phyloP scores from a whole-genome alignment of 2,113 vertebrate genomes.

The Sinocyclocheilus maitianheensis region DNA sequence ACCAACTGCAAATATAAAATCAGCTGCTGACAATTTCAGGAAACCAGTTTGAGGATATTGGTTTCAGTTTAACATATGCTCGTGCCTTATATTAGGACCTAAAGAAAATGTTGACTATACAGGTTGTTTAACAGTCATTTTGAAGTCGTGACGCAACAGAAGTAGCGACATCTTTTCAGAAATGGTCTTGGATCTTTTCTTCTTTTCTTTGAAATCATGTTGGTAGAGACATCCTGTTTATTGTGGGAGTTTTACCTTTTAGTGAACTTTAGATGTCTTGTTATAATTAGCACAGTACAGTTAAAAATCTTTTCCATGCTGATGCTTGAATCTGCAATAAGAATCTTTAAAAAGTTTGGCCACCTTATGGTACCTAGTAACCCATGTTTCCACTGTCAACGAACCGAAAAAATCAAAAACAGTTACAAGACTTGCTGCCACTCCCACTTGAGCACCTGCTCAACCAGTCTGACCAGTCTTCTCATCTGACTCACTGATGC shows the following conservation, averaged over 20 bases:
- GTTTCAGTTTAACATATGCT: background rate
- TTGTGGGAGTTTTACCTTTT: constrained; percentile 15
- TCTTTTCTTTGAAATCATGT: too few relatives aligned
- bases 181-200: too few relatives aligned
- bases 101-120: too few relatives aligned
- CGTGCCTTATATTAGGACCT: background rate
- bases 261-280: constrained; percentile 2
- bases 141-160: too few relatives aligned
- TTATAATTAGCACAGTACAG: constrained; percentile 12
- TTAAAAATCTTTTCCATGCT: background rate
- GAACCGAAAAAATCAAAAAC: constrained; percentile 5
- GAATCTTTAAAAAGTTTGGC: background rate
- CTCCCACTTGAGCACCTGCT: constrained; percentile 31
- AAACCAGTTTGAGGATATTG: background rate
- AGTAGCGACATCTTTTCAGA: too few relatives aligned
- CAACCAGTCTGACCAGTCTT: constrained; percentile 41
- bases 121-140: too few relatives aligned
- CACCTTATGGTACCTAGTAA: background rate
- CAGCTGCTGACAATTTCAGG: background rate
- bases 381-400: constrained; percentile 20
- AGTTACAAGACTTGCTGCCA: background rate
- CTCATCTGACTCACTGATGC: background rate
- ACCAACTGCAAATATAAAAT: background rate
- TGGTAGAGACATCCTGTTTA: background rate
- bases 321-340: background rate